These are phyloP conservation scores for Ctenicera cuprea DNA, from an alignment of 2,888 invertebrate species.

Conservation along the genomic window DNA sequence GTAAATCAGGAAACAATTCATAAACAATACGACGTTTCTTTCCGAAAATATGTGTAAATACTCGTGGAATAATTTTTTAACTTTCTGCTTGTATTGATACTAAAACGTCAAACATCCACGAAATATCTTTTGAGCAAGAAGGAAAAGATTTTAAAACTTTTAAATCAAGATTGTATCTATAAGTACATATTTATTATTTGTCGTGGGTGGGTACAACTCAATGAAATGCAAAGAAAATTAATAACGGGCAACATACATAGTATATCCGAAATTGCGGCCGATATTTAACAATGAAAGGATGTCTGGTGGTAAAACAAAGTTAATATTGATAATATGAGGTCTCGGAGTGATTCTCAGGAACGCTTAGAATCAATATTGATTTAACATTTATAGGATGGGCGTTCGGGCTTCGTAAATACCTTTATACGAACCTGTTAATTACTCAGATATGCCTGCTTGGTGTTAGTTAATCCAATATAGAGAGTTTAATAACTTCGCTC, in stretches of 20 bases:
- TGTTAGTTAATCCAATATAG: slow-evolving; percentile 39
- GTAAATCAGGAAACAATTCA: too few relatives aligned
- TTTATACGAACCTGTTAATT: slow-evolving; percentile 72
- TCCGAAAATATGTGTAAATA: too few relatives aligned
- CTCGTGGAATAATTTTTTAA: too few relatives aligned
- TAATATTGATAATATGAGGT: slow-evolving; percentile 71
- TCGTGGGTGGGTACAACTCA: neutral
- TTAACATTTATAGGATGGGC: slow-evolving; percentile 72
- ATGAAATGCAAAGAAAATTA: slow-evolving; percentile 16
- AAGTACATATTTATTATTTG: neutral
- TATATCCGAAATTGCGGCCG: slow-evolving; percentile 29
- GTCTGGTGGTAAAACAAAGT: slow-evolving; percentile 65
- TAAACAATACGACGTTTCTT: too few relatives aligned
- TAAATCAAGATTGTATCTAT: too few relatives aligned
- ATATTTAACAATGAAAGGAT: slow-evolving; percentile 57
- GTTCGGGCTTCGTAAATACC: slow-evolving; percentile 71
- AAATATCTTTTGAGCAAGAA: too few relatives aligned
- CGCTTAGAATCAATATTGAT: slow-evolving; percentile 71
- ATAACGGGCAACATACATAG: slow-evolving; percentile 20
- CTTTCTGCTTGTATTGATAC: too few relatives aligned
- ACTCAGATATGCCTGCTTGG: slow-evolving; percentile 68
- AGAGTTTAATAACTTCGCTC: slow-evolving; percentile 39
- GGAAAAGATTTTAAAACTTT: too few relatives aligned
- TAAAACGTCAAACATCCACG: too few relatives aligned
- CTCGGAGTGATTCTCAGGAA: slow-evolving; percentile 70